These are phyloP conservation scores for Lasioglossum vierecki DNA, from an alignment of 2,888 invertebrate genomes.

Conservation along the genomic window DNA sequence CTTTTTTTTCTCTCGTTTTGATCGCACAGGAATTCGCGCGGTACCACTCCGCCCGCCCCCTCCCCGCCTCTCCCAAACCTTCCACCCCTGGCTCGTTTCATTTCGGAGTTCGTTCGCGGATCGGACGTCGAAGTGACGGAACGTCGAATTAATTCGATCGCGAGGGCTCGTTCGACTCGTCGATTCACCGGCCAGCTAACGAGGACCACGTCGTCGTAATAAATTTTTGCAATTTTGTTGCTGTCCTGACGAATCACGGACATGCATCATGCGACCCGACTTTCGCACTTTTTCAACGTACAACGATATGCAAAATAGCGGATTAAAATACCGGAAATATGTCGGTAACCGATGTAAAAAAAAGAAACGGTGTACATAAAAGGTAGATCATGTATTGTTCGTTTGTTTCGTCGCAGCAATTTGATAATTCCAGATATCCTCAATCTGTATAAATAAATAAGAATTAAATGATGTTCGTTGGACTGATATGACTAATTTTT, in stretches of 20 bases:
- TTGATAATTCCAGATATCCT: too few relatives aligned
- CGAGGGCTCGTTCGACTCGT: conserved; percentile 21
- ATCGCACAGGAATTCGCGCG: conserved; percentile 29
- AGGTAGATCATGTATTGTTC: too few relatives aligned
- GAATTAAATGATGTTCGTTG: too few relatives aligned
- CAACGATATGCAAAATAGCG: too few relatives aligned
- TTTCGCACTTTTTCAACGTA: neutral
- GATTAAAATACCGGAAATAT: neutral
- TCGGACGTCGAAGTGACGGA: conserved; percentile 30
- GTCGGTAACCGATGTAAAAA: too few relatives aligned
- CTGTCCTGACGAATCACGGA: neutral
- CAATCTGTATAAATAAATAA: too few relatives aligned
- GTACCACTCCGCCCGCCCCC: neutral
- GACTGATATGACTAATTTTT: too few relatives aligned
- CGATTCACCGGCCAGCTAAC: neutral
- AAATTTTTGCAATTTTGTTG: conserved; percentile 8
- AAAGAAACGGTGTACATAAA: too few relatives aligned
- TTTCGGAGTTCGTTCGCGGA: neutral
- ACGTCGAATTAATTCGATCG: conserved; percentile 45
- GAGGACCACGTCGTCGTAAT: neutral
- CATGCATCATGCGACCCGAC: neutral
- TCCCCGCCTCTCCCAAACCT: too few relatives aligned
- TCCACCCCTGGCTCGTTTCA: neutral
- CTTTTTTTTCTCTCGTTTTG: conserved; percentile 28
- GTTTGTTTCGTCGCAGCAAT: too few relatives aligned